A percentile compares a stretch with the other conserved stretches of the same genome.
phyloP scores from a whole-genome alignment of 2,113 vertebrate species.

The Camelus dromedarius region DNA sequence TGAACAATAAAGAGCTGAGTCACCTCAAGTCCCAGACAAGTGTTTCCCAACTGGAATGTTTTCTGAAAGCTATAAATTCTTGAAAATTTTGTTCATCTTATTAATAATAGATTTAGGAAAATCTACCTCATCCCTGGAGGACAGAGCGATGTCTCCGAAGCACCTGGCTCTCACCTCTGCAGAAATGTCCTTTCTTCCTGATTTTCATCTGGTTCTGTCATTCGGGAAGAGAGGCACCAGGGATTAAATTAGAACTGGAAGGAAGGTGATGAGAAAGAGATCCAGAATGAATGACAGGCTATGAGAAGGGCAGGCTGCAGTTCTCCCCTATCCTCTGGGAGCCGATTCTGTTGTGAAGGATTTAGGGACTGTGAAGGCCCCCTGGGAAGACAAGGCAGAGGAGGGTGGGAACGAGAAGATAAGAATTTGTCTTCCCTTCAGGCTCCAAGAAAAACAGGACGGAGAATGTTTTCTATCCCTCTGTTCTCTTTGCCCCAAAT shows the following conservation, averaged over 20 bases:
- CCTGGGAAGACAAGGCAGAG: neutral
- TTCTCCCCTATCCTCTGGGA: neutral
- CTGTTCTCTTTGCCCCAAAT: neutral
- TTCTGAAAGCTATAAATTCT: neutral
- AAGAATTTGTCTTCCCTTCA: conserved; percentile 64
- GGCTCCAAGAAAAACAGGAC: conserved; percentile 6
- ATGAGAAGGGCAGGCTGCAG: neutral
- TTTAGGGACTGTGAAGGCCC: conserved; percentile 16
- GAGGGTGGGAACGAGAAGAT: neutral
- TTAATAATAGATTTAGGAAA: conserved; percentile 3
- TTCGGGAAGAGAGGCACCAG: neutral
- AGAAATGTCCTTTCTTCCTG: neutral
- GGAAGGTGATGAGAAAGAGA: conserved; percentile 30
- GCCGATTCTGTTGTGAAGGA: neutral
- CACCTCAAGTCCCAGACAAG: neutral
- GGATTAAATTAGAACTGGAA: conserved; percentile 60
- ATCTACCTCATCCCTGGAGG: neutral
- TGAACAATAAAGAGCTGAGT: neutral
- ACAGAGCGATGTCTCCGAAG: neutral
- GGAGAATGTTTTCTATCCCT: neutral
- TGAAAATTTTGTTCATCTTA: neutral
- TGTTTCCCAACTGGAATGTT: neutral
- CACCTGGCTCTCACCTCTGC: neutral
- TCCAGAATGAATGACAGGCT: neutral
- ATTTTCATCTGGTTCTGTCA: neutral